phyloP scores from a whole-genome alignment of 2,113 vertebrate genomes.

The Phoenicopterus ruber region DNA sequence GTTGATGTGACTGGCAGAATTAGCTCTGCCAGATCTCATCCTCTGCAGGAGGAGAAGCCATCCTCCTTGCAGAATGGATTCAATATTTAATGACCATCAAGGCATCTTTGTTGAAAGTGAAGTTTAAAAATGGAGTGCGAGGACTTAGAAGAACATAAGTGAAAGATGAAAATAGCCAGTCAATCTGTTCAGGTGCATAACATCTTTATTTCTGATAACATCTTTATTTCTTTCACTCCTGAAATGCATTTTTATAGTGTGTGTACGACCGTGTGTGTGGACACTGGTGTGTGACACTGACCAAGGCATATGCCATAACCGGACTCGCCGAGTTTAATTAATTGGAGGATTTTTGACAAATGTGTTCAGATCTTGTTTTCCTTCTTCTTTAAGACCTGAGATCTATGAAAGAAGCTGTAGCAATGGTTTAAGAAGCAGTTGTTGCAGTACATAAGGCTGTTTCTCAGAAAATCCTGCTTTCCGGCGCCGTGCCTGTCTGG shows the following conservation, averaged over 20 bases:
- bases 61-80: background rate
- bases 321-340: background rate
- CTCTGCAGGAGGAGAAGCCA: background rate
- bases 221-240: background rate
- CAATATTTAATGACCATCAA: background rate
- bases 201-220: background rate
- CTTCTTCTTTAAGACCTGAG: background rate
- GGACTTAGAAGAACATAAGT: background rate
- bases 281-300: background rate
- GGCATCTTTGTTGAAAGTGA: background rate
- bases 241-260: background rate
- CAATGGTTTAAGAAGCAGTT: background rate
- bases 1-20: background rate
- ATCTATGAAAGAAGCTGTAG: background rate
- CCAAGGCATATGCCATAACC: background rate
- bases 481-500: background rate
- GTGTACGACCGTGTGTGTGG: rapidly evolving
- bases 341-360: background rate
- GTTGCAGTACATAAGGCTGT: background rate
- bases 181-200: background rate
- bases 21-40: background rate
- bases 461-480: background rate
- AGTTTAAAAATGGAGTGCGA: background rate
- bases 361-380: background rate
- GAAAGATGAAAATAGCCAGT: background rate